phyloP scores from a whole-genome alignment of 2,888 invertebrate species.

The Cantharis lateralis region DNA sequence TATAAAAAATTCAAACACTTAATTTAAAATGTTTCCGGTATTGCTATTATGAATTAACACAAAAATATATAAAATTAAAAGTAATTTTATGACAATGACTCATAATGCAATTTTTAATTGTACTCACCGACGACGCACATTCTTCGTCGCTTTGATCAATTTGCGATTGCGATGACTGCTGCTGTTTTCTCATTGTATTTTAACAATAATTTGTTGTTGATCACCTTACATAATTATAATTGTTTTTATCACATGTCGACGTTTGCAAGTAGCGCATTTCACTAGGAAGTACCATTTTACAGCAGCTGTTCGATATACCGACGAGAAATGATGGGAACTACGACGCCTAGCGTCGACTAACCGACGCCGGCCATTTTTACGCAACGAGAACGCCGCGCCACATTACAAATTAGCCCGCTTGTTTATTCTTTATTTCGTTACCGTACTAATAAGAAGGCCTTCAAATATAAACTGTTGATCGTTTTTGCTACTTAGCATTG shows the following conservation, averaged over 20 bases:
- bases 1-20: neutral
- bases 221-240: conserved; percentile 11
- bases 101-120: conserved; percentile 6
- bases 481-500: neutral
- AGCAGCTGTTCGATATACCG: conserved; percentile 45
- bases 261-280: conserved; percentile 8
- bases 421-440: neutral
- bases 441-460: neutral
- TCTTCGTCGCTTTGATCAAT: conserved; percentile 60
- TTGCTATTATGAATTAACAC: neutral
- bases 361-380: conserved; percentile 36
- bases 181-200: conserved; percentile 24
- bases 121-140: conserved; percentile 60
- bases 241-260: conserved; percentile 15
- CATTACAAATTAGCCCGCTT: neutral
- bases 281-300: conserved; percentile 30
- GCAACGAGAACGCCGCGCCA: neutral
- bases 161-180: conserved; percentile 47
- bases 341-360: conserved; percentile 44
- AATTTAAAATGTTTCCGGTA: neutral
- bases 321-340: conserved; percentile 19
- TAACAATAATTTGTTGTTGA: conserved; percentile 5
- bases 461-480: neutral
- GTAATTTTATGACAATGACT: conserved; percentile 7
- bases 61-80: neutral